Evolutionary conservation across 53 echinoderm and acorn worm genomes (phyloP), one percentile per base, ranked within the genome.

Genomic region (Arbacia lixula): DNA sequence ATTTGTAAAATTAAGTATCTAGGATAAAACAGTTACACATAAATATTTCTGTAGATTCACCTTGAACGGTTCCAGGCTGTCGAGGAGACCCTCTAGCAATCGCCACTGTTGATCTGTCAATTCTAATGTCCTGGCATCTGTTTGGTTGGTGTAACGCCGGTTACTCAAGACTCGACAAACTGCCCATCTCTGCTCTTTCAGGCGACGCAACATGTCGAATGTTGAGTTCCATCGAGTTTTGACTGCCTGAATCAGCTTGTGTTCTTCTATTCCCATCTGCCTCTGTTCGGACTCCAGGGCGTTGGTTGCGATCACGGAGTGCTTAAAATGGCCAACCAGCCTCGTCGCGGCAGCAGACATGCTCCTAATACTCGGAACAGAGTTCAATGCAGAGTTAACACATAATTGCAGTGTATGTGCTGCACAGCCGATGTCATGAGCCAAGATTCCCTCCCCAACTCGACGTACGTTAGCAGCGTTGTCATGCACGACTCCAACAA

Each of bases 381-480:
- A 34, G 43, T 54, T 35, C 66, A 88, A 34, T 17, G 69, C 86
- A 5, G 65, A 36, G 31, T 88, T 88, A 8, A 92, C 52, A 53
- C 73, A 60, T 0, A 88, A 68, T 50, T 92, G 88, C 17, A 92
- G 49, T 14, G 79, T 86, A 71, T 92, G 92, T 0, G 85, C 88
- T 12, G 84, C 84, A 32, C 78, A 88, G 1, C 72, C 84, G 20
- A 86, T 19, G 24, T 92, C 88, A 12, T 9, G 0, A 0, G 75
- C 65, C 2, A 17, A 5, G 16, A 73, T 53, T 1, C 38, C 22
- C 2, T 74, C 39, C 1, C 65, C 75, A 20, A 92, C 41, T 22
- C 37, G 17, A 29, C 85, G 85, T 0, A 88, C 86, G 35, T 88
- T 88, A 30, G 52, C 28, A 0, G 88, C 88, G 52, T 88, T 88